Base-by-base conservation (phyloP, 1,140 invertebrate genomes). In the Hydropsyche tenuis region DNA sequence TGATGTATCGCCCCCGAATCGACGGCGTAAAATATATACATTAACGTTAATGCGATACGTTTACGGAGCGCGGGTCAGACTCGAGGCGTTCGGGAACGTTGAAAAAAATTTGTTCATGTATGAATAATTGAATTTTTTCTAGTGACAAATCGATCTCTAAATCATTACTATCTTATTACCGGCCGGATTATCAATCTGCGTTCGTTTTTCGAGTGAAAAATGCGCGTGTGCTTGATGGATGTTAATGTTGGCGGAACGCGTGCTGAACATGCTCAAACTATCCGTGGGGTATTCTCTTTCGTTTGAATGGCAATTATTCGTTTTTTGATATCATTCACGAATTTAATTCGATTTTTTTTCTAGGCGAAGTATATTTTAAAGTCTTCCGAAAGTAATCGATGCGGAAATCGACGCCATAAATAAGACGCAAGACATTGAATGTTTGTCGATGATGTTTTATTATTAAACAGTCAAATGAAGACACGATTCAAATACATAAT, bases 31-130 rank as follows among this genome's bases (percentile, higher is more conserved):
- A 48, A 69, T n/a, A 16, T 65, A 56, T 23, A 37, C 43, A 70
- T 70, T 70, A 70, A 70, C 68, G 68, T 70, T 70, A 70, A 70
- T 70, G 51, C 16, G 65, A 20, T 46, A 42, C 23, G 23, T 60
- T 60, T 23, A 23, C 22, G 9, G 7, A 22, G 6, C 11, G 4
- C 11, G 53, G 23, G 7, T 11, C 20, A 4, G 22, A 60, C 2
- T 20, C 16, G 20, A 27, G 14, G 14, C 46, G 46, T 14, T 20
- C 14, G 14, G 46, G 18, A 14, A n/a, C n/a, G n/a, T 43, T 12
- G 37, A 43, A 43, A 43, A 5, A 12, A 48, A 48, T 6, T n/a
- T 16, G 14, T 16, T n/a, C 45, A 48, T 14, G 45, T 48, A 48
- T 12, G 16, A n/a, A 3, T 16, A 48, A 48, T 48, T 48, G 45